Conservation (phyloP, 2,113 vertebrate species). For the Pyrgilauda ruficollis region DNA sequence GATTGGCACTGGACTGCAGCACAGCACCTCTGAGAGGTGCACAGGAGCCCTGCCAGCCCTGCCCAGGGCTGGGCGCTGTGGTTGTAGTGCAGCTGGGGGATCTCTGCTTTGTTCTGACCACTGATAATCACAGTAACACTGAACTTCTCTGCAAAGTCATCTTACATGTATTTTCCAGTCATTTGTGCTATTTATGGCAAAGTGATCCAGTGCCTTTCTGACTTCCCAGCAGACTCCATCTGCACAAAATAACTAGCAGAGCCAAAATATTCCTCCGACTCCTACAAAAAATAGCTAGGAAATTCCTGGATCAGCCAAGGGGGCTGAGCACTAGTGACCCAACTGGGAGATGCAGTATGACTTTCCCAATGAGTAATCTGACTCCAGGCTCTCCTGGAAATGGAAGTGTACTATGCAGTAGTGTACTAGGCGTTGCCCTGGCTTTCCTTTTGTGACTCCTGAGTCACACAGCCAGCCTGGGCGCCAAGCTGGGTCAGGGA, state of each 20-base stretch:
- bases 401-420: rapidly evolving
- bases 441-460: rapidly evolving
- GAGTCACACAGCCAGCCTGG: rapidly evolving
- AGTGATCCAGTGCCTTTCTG: neutral
- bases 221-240: neutral
- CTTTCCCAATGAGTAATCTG: neutral
- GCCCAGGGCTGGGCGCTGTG: rapidly evolving
- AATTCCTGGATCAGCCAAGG: neutral
- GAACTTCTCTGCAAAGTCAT: neutral
- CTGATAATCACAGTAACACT: too few species aligned
- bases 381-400: neutral
- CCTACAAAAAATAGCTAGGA: neutral
- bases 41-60: neutral
- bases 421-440: too few species aligned
- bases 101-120: rapidly evolving
- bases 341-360: rapidly evolving
- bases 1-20: rapidly evolving
- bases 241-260: neutral
- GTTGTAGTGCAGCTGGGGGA: too few species aligned
- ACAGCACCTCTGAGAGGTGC: rapidly evolving
- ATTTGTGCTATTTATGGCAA: neutral
- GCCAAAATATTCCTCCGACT: neutral
- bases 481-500: neutral
- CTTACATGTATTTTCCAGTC: rapidly evolving
- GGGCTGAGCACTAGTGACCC: neutral